phyloP scores from a whole-genome alignment of 2,888 invertebrate genomes.

The Rhingia rostrata region DNA sequence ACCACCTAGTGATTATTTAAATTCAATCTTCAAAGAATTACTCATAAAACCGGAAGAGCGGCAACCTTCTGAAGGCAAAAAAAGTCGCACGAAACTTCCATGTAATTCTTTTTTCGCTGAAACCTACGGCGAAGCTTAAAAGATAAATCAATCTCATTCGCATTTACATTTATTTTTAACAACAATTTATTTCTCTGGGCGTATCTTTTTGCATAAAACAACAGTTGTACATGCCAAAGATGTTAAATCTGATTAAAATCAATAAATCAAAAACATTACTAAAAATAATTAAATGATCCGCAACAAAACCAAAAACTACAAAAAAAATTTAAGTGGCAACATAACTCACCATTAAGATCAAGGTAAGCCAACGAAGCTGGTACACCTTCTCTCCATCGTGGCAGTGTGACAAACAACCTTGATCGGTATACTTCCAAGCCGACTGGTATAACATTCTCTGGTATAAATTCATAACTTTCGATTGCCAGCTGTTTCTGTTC shows the following conservation, averaged over 20 bases:
- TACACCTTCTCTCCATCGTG: slow-evolving; percentile 90
- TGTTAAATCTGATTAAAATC: not conserved
- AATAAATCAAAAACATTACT: slow-evolving; percentile 7
- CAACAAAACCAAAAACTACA: slow-evolving; percentile 20
- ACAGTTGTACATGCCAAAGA: no score
- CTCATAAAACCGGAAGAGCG: no score
- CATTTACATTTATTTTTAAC: no score
- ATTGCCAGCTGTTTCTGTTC: slow-evolving; percentile 86
- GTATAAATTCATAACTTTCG: slow-evolving; percentile 85
- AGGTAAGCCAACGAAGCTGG: slow-evolving; percentile 90
- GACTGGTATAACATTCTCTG: slow-evolving; percentile 89
- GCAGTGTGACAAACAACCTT: slow-evolving; percentile 88
- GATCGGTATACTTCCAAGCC: slow-evolving; percentile 89
- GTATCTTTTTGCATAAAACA: no score
- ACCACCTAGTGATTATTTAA: no score
- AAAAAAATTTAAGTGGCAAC: slow-evolving; percentile 19
- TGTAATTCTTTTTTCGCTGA: no score
- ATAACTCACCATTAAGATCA: slow-evolving; percentile 86
- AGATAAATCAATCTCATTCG: no score
- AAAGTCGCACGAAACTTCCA: no score
- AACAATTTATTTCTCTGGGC: no score
- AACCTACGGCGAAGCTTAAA: no score
- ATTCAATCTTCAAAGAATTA: no score
- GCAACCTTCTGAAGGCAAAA: no score
- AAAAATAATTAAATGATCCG: slow-evolving; percentile 32